A percentile compares a stretch with the other conserved stretches of the same genome.
Conservation (phyloP, 2,797 vertebrate species). For the Spheniscus humboldti region DNA sequence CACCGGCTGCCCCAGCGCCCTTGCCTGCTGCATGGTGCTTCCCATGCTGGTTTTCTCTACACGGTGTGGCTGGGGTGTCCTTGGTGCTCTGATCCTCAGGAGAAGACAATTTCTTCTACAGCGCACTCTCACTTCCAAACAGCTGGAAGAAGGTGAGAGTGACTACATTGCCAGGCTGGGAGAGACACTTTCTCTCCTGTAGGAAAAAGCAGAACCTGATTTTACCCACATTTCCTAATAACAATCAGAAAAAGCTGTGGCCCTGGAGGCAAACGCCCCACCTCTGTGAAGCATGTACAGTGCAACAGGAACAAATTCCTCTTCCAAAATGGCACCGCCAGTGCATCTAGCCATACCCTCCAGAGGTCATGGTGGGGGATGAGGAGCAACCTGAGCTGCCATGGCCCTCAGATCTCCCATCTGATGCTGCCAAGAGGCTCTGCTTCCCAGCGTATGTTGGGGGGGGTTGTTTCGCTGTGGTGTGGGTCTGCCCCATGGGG, state of each 20-base stretch:
- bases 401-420: neutral
- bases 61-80: rapidly evolving
- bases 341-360: neutral
- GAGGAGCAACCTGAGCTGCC: neutral
- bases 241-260: neutral
- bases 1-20: neutral
- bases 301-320: neutral
- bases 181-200: neutral
- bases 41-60: neutral
- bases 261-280: rapidly evolving
- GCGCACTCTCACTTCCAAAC: neutral
- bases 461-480: neutral
- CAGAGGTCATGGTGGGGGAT: neutral
- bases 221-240: neutral
- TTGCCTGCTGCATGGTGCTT: neutral
- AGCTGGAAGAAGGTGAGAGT: neutral
- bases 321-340: neutral
- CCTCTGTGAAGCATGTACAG: neutral
- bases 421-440: neutral
- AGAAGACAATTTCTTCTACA: neutral
- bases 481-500: neutral
- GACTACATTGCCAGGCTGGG: neutral
- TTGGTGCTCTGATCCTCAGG: neutral
- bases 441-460: neutral
- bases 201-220: neutral